Conservation (phyloP, 1,140 invertebrate species). For the Steinernema khuongi region DNA sequence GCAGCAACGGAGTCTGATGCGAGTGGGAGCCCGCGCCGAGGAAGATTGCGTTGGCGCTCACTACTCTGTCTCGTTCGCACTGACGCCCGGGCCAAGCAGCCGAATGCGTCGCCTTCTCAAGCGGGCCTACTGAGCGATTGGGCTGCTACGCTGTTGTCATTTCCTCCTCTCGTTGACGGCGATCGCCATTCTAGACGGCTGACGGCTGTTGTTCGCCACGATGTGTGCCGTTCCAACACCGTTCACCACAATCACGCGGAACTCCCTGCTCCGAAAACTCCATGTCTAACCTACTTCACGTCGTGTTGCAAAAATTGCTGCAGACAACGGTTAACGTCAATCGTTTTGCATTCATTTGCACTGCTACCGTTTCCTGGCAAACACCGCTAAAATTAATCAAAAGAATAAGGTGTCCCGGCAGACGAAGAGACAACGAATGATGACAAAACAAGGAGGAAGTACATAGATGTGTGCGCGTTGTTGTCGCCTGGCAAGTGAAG, state of each 20-base stretch:
- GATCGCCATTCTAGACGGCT: slow-evolving; percentile 1
- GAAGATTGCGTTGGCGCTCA: neutral
- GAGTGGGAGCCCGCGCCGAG: neutral
- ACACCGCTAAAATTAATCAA: too few relatives aligned
- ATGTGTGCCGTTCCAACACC: neutral
- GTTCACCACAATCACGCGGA: neutral
- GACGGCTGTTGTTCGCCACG: neutral
- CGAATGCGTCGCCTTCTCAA: slow-evolving; percentile 13
- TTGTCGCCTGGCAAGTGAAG: too few relatives aligned
- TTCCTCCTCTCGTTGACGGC: neutral
- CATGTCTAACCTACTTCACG: too few relatives aligned
- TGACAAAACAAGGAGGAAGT: too few relatives aligned
- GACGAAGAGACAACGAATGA: too few relatives aligned
- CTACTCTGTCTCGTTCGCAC: slow-evolving; percentile 2
- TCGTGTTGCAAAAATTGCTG: too few relatives aligned
- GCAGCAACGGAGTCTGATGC: neutral
- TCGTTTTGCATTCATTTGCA: too few relatives aligned
- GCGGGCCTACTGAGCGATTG: neutral
- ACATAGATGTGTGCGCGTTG: too few relatives aligned
- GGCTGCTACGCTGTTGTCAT: slow-evolving; percentile 2
- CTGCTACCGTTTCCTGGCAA: too few relatives aligned
- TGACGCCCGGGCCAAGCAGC: slow-evolving; percentile 1
- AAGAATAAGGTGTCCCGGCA: too few relatives aligned
- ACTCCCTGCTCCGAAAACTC: too few relatives aligned
- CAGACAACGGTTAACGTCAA: too few relatives aligned